These are phyloP conservation scores for Choristoneura fumiferana DNA, from an alignment of 1,140 invertebrate species.

Conservation along the genomic window DNA sequence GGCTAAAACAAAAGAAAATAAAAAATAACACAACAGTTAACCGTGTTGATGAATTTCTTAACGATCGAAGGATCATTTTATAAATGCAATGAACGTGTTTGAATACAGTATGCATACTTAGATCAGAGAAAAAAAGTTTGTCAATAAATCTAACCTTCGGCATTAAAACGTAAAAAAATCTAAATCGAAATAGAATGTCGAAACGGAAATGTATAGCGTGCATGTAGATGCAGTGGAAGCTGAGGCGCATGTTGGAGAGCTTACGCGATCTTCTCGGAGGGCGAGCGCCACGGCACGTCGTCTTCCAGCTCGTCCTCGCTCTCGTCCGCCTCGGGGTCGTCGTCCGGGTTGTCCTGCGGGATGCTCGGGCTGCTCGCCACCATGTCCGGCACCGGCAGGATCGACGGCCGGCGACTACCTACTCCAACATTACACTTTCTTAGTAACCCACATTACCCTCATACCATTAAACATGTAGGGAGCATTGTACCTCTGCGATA, in stretches of 20 bases:
- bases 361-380: conserved; percentile 88
- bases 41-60: conserved; percentile 21
- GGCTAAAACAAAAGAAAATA: conserved; percentile 57
- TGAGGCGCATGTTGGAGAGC: conserved; percentile 53
- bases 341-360: conserved; percentile 83
- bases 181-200: conserved; percentile 21
- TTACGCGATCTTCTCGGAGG: conserved; percentile 94
- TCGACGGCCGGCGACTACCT: conserved; percentile 92
- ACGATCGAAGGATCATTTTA: not conserved
- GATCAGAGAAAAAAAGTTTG: no score
- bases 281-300: conserved; percentile 92
- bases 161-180: conserved; percentile 29
- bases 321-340: conserved; percentile 86
- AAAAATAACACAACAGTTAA: conserved; percentile 34
- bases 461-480: not conserved
- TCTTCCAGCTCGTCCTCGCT: conserved; percentile 93
- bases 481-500: conserved; percentile 82
- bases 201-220: conserved; percentile 36
- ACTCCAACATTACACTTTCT: conserved; percentile 21
- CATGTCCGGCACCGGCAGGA: conserved; percentile 93
- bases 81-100: no score
- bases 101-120: no score
- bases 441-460: not conserved
- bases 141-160: no score
- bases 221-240: conserved; percentile 50